These are phyloP conservation scores for Tryphoninae sp. DNA, from an alignment of 2,888 invertebrate species.

Conservation along the genomic window DNA sequence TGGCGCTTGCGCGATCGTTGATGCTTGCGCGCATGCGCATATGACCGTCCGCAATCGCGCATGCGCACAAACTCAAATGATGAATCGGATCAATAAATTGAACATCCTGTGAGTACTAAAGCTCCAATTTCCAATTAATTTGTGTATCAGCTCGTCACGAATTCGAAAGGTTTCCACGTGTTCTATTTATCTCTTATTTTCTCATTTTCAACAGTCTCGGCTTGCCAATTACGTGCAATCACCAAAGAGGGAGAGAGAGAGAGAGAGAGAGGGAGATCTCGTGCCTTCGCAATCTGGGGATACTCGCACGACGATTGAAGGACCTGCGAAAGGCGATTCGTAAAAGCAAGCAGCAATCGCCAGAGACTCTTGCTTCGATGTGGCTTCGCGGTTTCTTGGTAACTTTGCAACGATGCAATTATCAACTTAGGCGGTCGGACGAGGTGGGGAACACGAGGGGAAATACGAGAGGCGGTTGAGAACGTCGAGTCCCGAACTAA, in stretches of 20 bases:
- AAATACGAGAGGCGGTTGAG: neutral
- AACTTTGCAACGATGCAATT: slow-evolving; percentile 58
- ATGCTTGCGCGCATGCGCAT: too few relatives aligned
- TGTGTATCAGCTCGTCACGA: too few relatives aligned
- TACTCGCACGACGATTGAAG: slow-evolving; percentile 39
- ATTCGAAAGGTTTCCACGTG: neutral
- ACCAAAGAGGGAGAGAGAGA: slow-evolving; percentile 7
- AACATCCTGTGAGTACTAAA: too few relatives aligned
- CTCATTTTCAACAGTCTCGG: slow-evolving; percentile 14
- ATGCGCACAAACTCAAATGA: too few relatives aligned
- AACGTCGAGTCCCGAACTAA: slow-evolving; percentile 25
- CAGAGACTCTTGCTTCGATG: slow-evolving; percentile 35
- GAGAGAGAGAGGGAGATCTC: slow-evolving; percentile 8
- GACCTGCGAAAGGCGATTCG: slow-evolving; percentile 29
- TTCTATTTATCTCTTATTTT: slow-evolving; percentile 27
- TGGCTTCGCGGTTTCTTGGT: slow-evolving; percentile 51
- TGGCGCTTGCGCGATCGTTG: too few relatives aligned
- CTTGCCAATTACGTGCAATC: slow-evolving; percentile 43
- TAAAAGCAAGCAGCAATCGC: slow-evolving; percentile 2
- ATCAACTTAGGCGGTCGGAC: slow-evolving; percentile 53
- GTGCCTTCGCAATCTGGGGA: slow-evolving; percentile 35
- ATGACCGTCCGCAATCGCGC: too few relatives aligned
- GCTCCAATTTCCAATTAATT: too few relatives aligned
- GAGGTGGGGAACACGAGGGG: slow-evolving; percentile 1
- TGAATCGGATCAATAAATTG: too few relatives aligned